phyloP scores from a whole-genome alignment of 2,113 vertebrate genomes.

The Heteronetta atricapilla region DNA sequence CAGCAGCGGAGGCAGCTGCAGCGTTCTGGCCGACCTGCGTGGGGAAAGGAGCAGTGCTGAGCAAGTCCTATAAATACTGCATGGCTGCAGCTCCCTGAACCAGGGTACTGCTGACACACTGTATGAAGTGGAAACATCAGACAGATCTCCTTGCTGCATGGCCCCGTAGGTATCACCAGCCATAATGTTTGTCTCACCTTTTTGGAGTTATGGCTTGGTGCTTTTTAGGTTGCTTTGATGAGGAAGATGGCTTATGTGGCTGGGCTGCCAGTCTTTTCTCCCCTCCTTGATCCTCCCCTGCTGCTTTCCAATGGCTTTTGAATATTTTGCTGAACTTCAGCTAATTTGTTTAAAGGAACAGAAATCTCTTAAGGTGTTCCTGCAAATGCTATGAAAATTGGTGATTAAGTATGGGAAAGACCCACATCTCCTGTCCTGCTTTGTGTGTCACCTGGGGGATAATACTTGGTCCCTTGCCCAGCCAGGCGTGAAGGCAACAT shows the following conservation, averaged over 20 bases:
- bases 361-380: background rate
- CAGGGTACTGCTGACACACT: background rate
- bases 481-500: background rate
- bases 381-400: accelerated
- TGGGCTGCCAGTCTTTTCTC: background rate
- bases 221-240: background rate
- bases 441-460: no score
- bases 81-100: background rate
- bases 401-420: background rate
- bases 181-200: accelerated
- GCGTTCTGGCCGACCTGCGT: accelerated
- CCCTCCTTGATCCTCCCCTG: background rate
- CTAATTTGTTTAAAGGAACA: background rate
- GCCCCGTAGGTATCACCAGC: background rate
- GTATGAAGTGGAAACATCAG: background rate
- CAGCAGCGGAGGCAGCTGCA: constrained; percentile 21
- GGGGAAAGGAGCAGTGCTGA: background rate
- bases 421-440: accelerated
- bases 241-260: background rate
- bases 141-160: background rate
- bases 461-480: background rate
- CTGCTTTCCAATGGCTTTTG: background rate
- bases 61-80: constrained; percentile 11
- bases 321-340: background rate
- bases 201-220: accelerated